phyloP scores from a whole-genome alignment of 2,797 vertebrate genomes.

The Podarcis lilfordi region DNA sequence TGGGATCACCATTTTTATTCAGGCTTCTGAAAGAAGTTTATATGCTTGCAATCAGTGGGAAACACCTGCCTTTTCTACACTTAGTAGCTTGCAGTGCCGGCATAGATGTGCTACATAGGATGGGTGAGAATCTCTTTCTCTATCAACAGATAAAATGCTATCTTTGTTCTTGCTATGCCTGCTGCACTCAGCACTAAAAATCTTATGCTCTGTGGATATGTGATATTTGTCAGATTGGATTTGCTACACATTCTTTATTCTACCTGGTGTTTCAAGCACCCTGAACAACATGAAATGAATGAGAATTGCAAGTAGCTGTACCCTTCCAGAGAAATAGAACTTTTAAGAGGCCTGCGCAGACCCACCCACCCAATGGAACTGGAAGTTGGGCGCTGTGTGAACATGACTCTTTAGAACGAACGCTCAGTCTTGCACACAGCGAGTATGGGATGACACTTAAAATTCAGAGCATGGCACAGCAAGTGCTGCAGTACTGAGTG shows the following conservation, averaged over 20 bases:
- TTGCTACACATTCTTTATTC: not conserved
- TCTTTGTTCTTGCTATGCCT: not conserved
- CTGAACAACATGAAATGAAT: not conserved
- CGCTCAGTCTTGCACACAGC: not conserved
- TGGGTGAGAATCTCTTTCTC: not conserved
- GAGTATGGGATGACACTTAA: slow-evolving; percentile 12
- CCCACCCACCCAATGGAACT: not conserved
- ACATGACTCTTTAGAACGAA: not conserved
- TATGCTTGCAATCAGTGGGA: not conserved
- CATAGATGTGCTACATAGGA: not conserved
- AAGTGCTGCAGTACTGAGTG: slow-evolving; percentile 15
- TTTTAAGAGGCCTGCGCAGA: not conserved
- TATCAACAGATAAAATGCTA: not conserved
- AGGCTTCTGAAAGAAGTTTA: not conserved
- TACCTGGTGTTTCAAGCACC: not conserved
- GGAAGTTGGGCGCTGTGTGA: not conserved
- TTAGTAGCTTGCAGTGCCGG: not conserved
- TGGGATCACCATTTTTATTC: not conserved
- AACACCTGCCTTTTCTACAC: not conserved
- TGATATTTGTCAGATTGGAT: not conserved
- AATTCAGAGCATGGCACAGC: slow-evolving; percentile 4
- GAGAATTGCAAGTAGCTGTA: not conserved
- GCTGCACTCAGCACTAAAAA: not conserved
- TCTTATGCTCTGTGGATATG: not conserved
- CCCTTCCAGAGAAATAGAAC: not conserved